These are phyloP conservation scores for Nycticorax nycticorax DNA, from an alignment of 2,113 vertebrate species.

Conservation along the genomic window DNA sequence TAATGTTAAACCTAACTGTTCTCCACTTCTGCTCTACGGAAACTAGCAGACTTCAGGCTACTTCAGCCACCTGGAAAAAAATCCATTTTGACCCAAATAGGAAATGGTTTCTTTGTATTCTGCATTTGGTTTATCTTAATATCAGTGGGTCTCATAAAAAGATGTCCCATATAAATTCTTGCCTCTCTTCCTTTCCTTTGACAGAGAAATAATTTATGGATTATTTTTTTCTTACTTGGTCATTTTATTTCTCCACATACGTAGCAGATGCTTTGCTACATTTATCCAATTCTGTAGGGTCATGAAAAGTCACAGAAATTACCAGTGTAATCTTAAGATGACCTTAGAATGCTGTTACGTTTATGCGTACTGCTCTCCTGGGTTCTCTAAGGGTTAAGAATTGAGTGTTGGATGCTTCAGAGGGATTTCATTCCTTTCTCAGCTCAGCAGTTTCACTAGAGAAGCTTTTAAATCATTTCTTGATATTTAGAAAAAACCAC, in stretches of 20 bases:
- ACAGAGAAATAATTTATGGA: background rate
- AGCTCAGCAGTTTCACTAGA: background rate
- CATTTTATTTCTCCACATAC: background rate
- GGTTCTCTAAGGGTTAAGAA: background rate
- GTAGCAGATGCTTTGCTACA: background rate
- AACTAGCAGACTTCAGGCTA: background rate
- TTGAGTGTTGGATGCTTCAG: background rate
- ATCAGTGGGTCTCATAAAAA: background rate
- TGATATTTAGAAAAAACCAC: background rate
- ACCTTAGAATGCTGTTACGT: background rate
- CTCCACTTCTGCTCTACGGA: background rate
- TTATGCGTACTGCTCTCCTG: background rate
- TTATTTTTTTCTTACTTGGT: background rate
- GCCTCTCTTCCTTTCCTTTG: background rate
- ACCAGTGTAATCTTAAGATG: background rate
- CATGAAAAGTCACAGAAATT: background rate
- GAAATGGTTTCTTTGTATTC: background rate
- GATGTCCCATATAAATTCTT: background rate
- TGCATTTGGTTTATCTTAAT: background rate
- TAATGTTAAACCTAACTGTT: background rate
- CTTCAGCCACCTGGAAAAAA: background rate
- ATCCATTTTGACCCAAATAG: background rate
- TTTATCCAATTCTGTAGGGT: background rate
- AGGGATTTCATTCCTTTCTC: background rate
- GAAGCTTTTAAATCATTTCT: constrained; percentile 1